A percentile compares a stretch with the other conserved stretches of the same genome.
Conservation (phyloP, 2,888 invertebrate species). For the Tricholauxania praeusta region DNA sequence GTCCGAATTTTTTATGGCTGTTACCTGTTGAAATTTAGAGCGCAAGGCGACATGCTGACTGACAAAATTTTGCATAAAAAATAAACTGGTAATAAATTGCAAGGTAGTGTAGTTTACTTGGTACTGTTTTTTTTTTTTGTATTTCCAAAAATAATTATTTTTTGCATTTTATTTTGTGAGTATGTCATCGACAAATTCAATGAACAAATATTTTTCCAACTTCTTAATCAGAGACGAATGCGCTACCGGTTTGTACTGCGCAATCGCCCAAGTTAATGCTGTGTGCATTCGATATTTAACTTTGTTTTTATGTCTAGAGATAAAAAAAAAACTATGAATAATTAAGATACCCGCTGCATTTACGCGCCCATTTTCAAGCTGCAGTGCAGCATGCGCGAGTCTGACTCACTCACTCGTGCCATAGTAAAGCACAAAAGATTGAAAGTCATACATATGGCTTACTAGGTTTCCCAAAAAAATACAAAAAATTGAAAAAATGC, state of each 20-base stretch:
- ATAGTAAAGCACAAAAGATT: not conserved
- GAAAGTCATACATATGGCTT: not conserved
- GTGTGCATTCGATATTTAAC: not conserved
- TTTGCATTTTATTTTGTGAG: conserved; percentile 15
- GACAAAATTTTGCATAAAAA: conserved; percentile 32
- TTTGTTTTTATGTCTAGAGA: not conserved
- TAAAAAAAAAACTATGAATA: not conserved
- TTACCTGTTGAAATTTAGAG: conserved; percentile 11
- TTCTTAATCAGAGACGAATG: no score
- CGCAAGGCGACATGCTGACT: conserved; percentile 44
- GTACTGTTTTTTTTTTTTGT: conserved; percentile 12
- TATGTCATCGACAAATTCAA: conserved; percentile 29
- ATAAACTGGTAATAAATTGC: no score
- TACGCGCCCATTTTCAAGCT: conserved; percentile 10
- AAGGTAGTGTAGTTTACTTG: not conserved
- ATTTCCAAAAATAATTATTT: not conserved
- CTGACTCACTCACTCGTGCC: conserved; percentile 3
- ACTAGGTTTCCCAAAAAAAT: conserved; percentile 1
- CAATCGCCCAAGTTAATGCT: conserved; percentile 13
- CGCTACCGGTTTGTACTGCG: conserved; percentile 26
- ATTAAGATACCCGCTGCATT: conserved; percentile 7
- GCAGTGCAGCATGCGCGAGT: not conserved
- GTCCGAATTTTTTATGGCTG: conserved; percentile 4
- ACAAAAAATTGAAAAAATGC: not conserved
- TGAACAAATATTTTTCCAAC: not conserved